These are phyloP conservation scores for Mustela nigripes DNA, from an alignment of 2,113 vertebrate species.

Conservation along the genomic window DNA sequence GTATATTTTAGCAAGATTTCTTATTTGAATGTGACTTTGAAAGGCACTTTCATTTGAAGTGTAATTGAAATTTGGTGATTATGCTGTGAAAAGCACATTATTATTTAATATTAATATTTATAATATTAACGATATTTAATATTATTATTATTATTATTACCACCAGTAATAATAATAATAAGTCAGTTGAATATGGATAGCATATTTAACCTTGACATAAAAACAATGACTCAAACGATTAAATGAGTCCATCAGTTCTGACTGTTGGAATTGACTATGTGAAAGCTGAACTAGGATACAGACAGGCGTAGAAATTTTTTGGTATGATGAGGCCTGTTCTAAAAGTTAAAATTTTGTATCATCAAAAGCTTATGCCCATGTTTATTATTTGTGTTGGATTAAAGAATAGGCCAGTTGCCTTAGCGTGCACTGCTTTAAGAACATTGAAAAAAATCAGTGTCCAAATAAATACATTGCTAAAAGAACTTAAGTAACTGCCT, in stretches of 20 bases:
- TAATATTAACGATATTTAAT: too few relatives aligned
- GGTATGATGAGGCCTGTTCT: not conserved
- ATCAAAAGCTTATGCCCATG: not conserved
- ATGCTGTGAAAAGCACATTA: not conserved
- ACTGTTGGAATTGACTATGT: not conserved
- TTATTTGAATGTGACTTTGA: slow-evolving; percentile 35
- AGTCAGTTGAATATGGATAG: not conserved
- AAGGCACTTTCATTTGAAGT: not conserved
- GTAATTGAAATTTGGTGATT: not conserved
- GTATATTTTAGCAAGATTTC: not conserved
- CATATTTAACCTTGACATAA: not conserved
- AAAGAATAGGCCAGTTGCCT: not conserved
- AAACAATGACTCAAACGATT: not conserved
- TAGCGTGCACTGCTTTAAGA: not conserved
- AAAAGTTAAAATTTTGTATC: not conserved
- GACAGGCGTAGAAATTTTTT: not conserved
- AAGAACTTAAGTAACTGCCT: not conserved
- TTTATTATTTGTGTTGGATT: not conserved
- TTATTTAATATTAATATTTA: too few relatives aligned
- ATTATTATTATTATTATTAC: too few relatives aligned
- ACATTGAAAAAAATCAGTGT: not conserved
- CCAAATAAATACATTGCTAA: not conserved
- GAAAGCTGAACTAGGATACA: not conserved
- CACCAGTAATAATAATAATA: not conserved
- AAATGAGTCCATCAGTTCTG: not conserved